phyloP scores from a whole-genome alignment of 2,888 invertebrate genomes.

The Cepaea hortensis region DNA sequence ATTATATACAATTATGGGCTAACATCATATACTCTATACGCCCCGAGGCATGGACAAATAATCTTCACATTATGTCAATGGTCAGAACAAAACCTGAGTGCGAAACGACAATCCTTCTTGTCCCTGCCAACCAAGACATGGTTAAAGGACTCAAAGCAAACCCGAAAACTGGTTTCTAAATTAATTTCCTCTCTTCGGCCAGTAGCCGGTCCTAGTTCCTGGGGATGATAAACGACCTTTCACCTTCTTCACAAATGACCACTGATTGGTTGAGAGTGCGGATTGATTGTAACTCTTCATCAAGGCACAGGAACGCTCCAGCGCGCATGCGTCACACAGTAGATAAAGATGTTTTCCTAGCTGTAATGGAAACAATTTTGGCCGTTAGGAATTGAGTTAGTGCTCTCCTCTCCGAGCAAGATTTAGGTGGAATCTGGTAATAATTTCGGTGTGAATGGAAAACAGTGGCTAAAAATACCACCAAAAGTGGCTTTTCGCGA shows the following conservation, averaged over 20 bases:
- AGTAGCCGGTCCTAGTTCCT: neutral
- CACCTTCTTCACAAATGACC: slow-evolving; percentile 46
- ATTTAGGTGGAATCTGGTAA: neutral
- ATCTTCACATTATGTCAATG: too few species aligned
- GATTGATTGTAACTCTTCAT: slow-evolving; percentile 40
- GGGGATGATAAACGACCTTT: slow-evolving; percentile 40
- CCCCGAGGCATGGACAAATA: too few species aligned
- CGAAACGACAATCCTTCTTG: too few species aligned
- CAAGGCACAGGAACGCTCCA: slow-evolving; percentile 33
- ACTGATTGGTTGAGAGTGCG: slow-evolving; percentile 45
- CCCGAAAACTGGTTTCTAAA: slow-evolving; percentile 7
- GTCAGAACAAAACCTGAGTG: too few species aligned
- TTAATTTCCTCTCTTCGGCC: slow-evolving; percentile 42
- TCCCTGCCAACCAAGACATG: too few species aligned
- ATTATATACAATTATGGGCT: too few species aligned
- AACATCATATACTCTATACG: too few species aligned
- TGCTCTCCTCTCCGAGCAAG: neutral
- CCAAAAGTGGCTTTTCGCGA: too few species aligned
- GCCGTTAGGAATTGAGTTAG: slow-evolving; percentile 22
- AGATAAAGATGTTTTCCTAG: slow-evolving; percentile 42
- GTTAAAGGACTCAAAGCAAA: neutral
- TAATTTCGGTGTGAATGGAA: too few species aligned
- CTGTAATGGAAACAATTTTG: slow-evolving; percentile 41
- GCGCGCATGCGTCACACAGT: slow-evolving; percentile 41
- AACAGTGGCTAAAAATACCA: too few species aligned